A percentile compares a stretch with the other conserved stretches of the same genome.
Conservation (phyloP, 2,113 vertebrate genomes). For the Tricholaema leucomelas region DNA sequence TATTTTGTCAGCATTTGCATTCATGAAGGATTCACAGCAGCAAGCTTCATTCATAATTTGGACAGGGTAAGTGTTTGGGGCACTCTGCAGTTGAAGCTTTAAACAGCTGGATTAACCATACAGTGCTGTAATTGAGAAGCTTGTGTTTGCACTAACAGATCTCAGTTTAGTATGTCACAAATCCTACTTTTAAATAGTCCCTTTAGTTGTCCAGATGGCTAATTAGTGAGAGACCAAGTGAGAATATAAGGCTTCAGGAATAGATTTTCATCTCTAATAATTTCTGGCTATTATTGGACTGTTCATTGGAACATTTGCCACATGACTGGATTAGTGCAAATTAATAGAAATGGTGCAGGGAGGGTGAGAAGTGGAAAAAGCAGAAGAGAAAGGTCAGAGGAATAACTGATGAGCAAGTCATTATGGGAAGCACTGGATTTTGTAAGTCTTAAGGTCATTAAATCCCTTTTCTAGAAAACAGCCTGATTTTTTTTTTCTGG, state of each 20-base stretch:
- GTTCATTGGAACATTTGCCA: neutral
- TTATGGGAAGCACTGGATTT: neutral
- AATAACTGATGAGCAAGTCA: neutral
- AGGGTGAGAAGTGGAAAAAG: neutral
- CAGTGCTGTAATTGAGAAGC: neutral
- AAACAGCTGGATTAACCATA: neutral
- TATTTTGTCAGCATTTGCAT: conserved; percentile 89
- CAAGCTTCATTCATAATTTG: conserved; percentile 92
- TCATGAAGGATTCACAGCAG: conserved; percentile 81
- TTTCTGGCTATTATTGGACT: neutral
- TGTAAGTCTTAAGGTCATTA: neutral
- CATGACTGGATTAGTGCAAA: neutral
- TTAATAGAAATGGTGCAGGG: neutral
- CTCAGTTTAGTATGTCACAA: neutral
- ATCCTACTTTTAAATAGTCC: neutral
- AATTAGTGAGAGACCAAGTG: neutral
- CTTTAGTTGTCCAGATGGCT: neutral
- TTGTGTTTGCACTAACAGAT: neutral
- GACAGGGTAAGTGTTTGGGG: conserved; percentile 87
- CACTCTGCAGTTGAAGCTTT: neutral
- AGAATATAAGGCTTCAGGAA: neutral
- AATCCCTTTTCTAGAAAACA: neutral
- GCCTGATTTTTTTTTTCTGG: neutral
- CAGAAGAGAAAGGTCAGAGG: neutral
- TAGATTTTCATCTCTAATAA: neutral